Evolutionary conservation across 2,888 invertebrate genomes (phyloP).

Genomic region (Hesperia comma): DNA sequence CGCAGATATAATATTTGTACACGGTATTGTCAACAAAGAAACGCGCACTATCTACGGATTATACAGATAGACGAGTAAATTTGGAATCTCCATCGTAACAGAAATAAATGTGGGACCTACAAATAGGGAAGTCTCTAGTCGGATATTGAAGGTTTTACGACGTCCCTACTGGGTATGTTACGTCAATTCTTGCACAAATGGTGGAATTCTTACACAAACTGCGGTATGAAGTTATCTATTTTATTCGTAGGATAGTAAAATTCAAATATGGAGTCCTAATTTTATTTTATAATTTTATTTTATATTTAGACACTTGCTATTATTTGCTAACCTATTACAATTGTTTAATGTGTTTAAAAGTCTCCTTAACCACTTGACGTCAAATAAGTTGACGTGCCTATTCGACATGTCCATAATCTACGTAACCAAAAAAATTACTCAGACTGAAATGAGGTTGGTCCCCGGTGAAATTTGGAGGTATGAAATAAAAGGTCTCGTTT

Average conservation of each 20-base stretch:
- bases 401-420: too few species aligned
- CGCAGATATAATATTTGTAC: background rate
- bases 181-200: conserved; percentile 2
- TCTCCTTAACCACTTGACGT: too few species aligned
- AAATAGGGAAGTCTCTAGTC: conserved; percentile 7
- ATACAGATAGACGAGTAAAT: background rate
- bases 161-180: conserved; percentile 5
- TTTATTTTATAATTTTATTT: too few species aligned
- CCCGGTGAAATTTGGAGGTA: too few species aligned
- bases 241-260: background rate
- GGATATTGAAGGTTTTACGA: conserved; percentile 9
- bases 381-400: too few species aligned
- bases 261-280: background rate
- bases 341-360: too few species aligned
- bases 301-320: too few species aligned
- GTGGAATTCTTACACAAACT: background rate
- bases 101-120: background rate
- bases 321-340: too few species aligned
- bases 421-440: too few species aligned
- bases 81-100: conserved; percentile 33
- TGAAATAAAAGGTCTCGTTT: too few species aligned
- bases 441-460: too few species aligned
- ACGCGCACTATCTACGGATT: background rate
- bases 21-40: background rate
- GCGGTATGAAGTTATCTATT: background rate